These are phyloP conservation scores for Platysteira castanea DNA, from an alignment of 2,113 vertebrate genomes.

Conservation along the genomic window DNA sequence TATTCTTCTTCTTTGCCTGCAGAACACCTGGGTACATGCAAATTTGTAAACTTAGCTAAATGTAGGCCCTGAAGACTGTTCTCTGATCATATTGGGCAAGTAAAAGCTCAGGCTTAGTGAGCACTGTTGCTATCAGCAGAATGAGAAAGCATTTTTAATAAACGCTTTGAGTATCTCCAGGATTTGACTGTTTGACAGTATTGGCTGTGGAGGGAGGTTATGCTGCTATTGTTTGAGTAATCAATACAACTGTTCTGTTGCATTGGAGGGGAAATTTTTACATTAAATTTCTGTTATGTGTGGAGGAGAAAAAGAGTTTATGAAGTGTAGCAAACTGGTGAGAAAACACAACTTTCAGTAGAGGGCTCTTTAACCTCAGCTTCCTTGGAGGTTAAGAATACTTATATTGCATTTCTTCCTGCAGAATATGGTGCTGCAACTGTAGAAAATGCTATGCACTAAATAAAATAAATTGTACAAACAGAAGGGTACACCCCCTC, in stretches of 20 bases:
- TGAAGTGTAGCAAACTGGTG: background rate
- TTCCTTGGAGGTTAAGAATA: background rate
- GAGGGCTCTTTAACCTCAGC: background rate
- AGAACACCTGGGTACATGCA: background rate
- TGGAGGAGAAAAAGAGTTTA: background rate
- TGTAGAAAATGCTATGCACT: background rate
- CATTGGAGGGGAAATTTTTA: too few species aligned
- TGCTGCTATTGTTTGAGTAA: background rate
- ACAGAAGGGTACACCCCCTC: background rate
- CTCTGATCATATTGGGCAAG: background rate
- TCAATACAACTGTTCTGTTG: background rate
- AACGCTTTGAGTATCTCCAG: background rate
- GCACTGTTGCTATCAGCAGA: background rate
- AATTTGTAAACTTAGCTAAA: background rate
- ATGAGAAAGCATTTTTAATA: background rate
- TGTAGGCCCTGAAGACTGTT: background rate
- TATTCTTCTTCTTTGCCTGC: background rate
- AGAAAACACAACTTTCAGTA: background rate
- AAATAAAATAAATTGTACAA: background rate
- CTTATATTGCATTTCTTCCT: background rate
- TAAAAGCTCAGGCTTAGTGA: background rate
- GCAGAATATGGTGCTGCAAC: background rate
- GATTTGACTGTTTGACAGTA: background rate
- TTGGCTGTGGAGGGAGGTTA: background rate
- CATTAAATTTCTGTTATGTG: too few species aligned